These are phyloP conservation scores for Merops nubicus DNA, from an alignment of 2,113 vertebrate species.

Conservation along the genomic window DNA sequence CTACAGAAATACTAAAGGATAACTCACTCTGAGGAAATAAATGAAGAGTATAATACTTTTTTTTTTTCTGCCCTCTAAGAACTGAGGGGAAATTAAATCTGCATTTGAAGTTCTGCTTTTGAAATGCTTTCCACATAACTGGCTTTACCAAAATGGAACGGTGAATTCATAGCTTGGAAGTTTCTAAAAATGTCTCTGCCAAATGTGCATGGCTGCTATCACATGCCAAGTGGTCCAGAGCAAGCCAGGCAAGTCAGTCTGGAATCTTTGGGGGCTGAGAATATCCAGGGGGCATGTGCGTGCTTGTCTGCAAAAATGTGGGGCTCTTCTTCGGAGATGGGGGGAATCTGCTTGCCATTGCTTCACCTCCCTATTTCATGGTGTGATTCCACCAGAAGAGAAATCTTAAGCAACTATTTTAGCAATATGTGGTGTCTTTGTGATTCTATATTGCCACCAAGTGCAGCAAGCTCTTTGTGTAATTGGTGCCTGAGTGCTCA, in stretches of 20 bases:
- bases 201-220: slow-evolving; percentile 54
- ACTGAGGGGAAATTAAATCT: background rate
- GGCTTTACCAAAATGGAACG: slow-evolving; percentile 42
- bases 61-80: background rate
- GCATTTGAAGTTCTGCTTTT: background rate
- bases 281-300: slow-evolving; percentile 58
- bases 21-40: background rate
- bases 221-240: slow-evolving; percentile 60
- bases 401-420: background rate
- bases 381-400: background rate
- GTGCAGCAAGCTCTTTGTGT: background rate
- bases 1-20: background rate
- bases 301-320: slow-evolving; percentile 38
- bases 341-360: background rate
- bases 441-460: fast-evolving
- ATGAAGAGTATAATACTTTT: background rate
- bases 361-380: background rate
- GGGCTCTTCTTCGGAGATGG: background rate
- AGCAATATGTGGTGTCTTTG: background rate
- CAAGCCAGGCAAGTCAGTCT: slow-evolving; percentile 30
- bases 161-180: slow-evolving; percentile 57
- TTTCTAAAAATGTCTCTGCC: slow-evolving; percentile 70
- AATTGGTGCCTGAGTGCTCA: background rate
- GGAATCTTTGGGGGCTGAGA: slow-evolving; percentile 66
- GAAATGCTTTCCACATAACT: slow-evolving; percentile 54